Evolutionary conservation across 2,113 vertebrate species (phyloP).

Genomic region (Pardalotus punctatus): DNA sequence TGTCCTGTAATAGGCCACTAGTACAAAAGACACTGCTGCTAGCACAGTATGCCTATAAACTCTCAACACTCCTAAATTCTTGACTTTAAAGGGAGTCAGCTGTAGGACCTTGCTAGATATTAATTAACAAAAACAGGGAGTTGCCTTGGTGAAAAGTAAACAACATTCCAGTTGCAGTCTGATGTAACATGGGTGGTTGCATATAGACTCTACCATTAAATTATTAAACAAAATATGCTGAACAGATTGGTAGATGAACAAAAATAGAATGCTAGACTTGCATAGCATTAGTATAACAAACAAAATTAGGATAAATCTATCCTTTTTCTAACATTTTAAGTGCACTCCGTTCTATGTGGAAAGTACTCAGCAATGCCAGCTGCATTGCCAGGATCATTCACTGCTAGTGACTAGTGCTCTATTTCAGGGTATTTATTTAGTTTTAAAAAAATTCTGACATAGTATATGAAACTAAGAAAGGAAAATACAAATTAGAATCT

Average conservation of each 20-base stretch:
- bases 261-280: not conserved
- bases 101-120: conserved; percentile 7
- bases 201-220: conserved; percentile 38
- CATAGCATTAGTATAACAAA: not conserved
- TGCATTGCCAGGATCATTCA: not conserved
- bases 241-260: conserved; percentile 34
- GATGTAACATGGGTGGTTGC: conserved; percentile 51
- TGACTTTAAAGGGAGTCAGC: not conserved
- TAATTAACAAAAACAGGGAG: conserved; percentile 51
- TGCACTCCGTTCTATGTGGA: not conserved
- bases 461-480: not conserved
- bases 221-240: conserved; percentile 44
- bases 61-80: not conserved
- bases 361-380: not conserved
- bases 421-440: not conserved
- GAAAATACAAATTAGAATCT: not conserved
- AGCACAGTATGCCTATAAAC: not conserved
- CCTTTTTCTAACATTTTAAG: not conserved
- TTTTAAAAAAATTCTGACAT: not conserved
- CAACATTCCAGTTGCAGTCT: conserved; percentile 51
- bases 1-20: not conserved
- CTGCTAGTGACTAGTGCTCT: not conserved
- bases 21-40: not conserved
- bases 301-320: not conserved
- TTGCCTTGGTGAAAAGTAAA: conserved; percentile 49